Evolutionary conservation across 2,888 invertebrate species (phyloP), one percentile per base, ranked within the genome.

Genomic region (Argyresthia albistria): DNA sequence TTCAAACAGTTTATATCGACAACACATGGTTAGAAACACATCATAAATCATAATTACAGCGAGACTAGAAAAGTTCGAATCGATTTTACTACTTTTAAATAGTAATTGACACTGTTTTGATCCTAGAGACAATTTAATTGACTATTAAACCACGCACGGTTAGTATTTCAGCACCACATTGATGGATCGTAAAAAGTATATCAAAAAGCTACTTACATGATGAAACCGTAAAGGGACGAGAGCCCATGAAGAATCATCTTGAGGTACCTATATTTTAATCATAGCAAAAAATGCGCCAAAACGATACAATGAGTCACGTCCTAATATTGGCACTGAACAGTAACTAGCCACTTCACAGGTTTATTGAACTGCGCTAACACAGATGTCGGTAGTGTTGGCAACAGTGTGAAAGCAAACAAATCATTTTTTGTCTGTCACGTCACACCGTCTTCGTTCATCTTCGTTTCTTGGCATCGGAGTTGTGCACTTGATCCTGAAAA

Each of bases 141-240:
- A 25, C 25, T 6, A 25, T 25, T 25, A 6, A 25, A n/a, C n/a
- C 25, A 6, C 6, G 25, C 6, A 25, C 6, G 25, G 25, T 25
- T 4, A 6, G 25, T 25, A 25, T 25, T 12, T 47, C 35, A 35
- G 12, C 14, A 15, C 16, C 16, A n/a, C 16, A 45, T 45, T 15
- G 45, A 45, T 15, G 10, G 11, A 35, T 35, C 12, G 12, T 47
- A 47, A 47, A 46, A 47, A 35, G 12, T 11, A 25, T 25, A 25
- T 25, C 25, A 25, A 35, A 47, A 35, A 35, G 35, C 35, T 78
- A 84, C 84, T 84, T 57, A 83, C 84, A 79, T 73, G 60, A 73
- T 67, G 54, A 71, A 25, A 25, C 70, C 59, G 73, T 63, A 67
- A 69, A 74, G 2, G 61, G 76, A 69, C 61, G 74, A 62, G 54